phyloP scores from a whole-genome alignment of 2,888 invertebrate genomes.

The Cheilosia pagana region DNA sequence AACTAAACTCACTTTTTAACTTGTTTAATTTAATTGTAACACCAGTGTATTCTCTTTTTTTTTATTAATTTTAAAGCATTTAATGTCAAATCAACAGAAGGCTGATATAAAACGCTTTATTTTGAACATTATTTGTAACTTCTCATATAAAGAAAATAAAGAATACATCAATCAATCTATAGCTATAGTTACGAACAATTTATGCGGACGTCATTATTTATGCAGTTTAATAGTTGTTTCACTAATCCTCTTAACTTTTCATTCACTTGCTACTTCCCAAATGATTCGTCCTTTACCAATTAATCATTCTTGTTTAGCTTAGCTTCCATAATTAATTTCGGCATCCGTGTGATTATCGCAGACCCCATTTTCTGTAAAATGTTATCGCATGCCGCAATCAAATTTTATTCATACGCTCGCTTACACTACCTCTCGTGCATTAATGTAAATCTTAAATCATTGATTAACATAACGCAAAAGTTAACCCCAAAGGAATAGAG shows the following conservation, averaged over 20 bases:
- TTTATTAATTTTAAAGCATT: too few relatives aligned
- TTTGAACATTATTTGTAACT: too few relatives aligned
- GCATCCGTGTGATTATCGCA: constrained; percentile 46
- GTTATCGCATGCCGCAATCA: constrained; percentile 47
- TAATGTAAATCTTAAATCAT: constrained; percentile 51
- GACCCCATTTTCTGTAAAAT: constrained; percentile 3
- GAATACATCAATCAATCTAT: too few relatives aligned
- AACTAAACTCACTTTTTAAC: too few relatives aligned
- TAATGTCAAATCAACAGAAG: too few relatives aligned
- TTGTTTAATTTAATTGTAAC: too few relatives aligned
- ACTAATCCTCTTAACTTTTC: background rate
- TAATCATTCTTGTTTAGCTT: constrained; percentile 47
- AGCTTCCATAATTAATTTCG: constrained; percentile 50
- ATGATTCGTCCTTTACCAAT: constrained; percentile 11
- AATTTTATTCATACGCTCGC: constrained; percentile 45
- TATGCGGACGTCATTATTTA: too few relatives aligned
- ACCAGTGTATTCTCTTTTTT: too few relatives aligned
- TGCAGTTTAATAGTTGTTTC: too few relatives aligned
- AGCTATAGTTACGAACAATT: too few relatives aligned
- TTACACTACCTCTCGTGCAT: constrained; percentile 33
- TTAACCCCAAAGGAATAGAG: constrained; percentile 43
- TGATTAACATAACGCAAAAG: constrained; percentile 53
- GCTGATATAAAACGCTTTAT: too few relatives aligned
- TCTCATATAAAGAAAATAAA: too few relatives aligned
- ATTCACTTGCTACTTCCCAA: background rate